These are phyloP conservation scores for Cerceris rybyensis DNA, from an alignment of 2,888 invertebrate species.

Conservation along the genomic window DNA sequence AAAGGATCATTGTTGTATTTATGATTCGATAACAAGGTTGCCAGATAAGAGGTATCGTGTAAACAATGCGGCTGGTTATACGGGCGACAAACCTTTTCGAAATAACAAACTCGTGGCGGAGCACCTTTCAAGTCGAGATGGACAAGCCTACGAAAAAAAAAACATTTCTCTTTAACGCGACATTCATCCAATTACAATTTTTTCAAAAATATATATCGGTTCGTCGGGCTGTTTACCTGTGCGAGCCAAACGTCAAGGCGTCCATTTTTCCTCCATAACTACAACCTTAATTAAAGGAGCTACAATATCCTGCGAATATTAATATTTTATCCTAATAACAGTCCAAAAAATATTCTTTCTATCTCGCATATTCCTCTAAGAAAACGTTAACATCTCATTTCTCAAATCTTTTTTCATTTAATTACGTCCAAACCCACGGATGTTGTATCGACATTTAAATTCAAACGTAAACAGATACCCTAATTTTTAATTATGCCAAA, in stretches of 20 bases:
- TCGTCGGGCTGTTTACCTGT: conserved; percentile 79
- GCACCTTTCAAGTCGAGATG: conserved; percentile 91
- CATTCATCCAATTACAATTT: conserved; percentile 6
- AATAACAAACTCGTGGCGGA: conserved; percentile 85
- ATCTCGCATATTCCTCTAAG: not conserved
- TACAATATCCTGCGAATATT: conserved; percentile 10
- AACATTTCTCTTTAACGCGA: conserved; percentile 24
- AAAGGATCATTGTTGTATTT: conserved; percentile 2
- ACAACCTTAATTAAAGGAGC: conserved; percentile 42
- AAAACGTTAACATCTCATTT: not conserved
- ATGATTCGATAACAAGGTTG: conserved; percentile 1
- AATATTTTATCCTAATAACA: not conserved
- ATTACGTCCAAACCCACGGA: conserved; percentile 2
- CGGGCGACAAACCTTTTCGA: conserved; percentile 82
- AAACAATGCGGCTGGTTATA: conserved; percentile 59
- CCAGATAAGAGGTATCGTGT: conserved; percentile 35
- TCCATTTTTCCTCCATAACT: conserved; percentile 79
- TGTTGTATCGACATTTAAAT: conserved; percentile 17
- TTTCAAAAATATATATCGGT: conserved; percentile 35
- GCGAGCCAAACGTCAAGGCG: conserved; percentile 82
- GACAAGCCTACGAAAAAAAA: conserved; percentile 82
- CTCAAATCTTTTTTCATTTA: not conserved
- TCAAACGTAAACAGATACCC: conserved; percentile 8
- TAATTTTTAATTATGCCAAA: not conserved
- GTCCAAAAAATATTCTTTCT: conserved; percentile 15